A percentile compares a stretch with the other conserved stretches of the same genome.
Evolutionary conservation across 2,797 vertebrate species (phyloP).

Genomic region (Podargus strigoides): DNA sequence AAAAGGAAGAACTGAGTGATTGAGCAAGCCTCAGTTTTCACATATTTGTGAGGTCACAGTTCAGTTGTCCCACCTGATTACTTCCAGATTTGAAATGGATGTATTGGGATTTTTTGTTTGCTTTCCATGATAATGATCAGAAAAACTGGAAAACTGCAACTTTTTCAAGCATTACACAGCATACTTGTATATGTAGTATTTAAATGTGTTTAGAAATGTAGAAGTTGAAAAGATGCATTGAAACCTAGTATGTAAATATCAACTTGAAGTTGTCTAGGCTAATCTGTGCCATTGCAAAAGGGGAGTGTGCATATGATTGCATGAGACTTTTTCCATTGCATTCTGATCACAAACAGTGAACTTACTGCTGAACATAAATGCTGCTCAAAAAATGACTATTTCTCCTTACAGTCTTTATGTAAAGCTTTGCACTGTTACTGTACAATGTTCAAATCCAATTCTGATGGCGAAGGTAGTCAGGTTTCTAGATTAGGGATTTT

Average conservation of each 20-base stretch:
- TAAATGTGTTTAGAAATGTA: neutral
- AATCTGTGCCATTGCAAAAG: neutral
- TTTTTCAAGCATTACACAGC: neutral
- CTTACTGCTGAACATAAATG: neutral
- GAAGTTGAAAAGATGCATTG: neutral
- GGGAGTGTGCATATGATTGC: neutral
- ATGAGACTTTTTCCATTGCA: neutral
- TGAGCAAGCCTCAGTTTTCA: neutral
- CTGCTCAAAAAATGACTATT: neutral
- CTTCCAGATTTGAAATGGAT: neutral
- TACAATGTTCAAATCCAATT: neutral
- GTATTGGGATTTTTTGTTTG: neutral
- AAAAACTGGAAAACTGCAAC: neutral
- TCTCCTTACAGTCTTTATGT: neutral
- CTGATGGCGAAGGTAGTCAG: neutral
- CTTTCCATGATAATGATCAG: neutral
- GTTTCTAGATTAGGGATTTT: neutral
- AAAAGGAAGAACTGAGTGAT: neutral
- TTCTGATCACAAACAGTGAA: neutral
- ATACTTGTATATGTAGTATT: neutral
- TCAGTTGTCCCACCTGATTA: neutral
- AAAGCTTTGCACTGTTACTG: neutral
- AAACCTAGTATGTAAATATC: neutral
- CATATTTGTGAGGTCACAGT: neutral
- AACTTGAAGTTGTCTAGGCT: neutral